Conservation (phyloP, 2,113 vertebrate species). For the Sturnira hondurensis region DNA sequence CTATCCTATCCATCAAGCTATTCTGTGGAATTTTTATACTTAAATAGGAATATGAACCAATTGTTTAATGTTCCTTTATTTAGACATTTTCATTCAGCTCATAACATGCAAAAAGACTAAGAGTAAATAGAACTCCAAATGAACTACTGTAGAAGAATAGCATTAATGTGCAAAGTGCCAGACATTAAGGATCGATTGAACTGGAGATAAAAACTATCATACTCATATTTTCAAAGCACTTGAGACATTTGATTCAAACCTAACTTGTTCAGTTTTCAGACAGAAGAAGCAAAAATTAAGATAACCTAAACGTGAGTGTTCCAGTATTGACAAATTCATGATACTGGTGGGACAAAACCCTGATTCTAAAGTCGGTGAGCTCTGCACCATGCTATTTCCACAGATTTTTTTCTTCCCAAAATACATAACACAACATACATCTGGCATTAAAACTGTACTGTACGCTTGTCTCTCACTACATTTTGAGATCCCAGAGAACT, state of each 20-base stretch:
- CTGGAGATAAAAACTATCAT: not conserved
- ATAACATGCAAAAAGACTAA: not conserved
- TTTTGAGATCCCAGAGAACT: not conserved
- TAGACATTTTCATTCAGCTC: not conserved
- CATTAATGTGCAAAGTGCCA: not conserved
- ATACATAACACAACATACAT: not conserved
- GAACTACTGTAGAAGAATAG: not conserved
- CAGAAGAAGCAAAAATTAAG: not conserved
- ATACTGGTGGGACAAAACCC: not conserved
- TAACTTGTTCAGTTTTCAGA: not conserved
- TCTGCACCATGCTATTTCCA: not conserved
- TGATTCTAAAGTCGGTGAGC: not conserved
- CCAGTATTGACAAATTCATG: not conserved
- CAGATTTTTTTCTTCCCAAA: not conserved
- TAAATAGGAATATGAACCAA: not conserved
- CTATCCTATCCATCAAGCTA: not conserved
- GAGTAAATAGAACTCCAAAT: not conserved
- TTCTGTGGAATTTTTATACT: not conserved
- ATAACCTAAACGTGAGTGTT: not conserved
- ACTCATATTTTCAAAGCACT: slow-evolving; percentile 22
- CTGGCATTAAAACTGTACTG: not conserved
- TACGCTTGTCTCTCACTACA: not conserved
- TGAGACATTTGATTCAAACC: not conserved
- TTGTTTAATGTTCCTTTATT: not conserved
- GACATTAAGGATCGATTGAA: not conserved